Percentiles rank a stretch among this genome's conserved stretches.
These are phyloP conservation scores for Agonopterix heracliana DNA, from an alignment of 2,888 invertebrate species.

Conservation along the genomic window DNA sequence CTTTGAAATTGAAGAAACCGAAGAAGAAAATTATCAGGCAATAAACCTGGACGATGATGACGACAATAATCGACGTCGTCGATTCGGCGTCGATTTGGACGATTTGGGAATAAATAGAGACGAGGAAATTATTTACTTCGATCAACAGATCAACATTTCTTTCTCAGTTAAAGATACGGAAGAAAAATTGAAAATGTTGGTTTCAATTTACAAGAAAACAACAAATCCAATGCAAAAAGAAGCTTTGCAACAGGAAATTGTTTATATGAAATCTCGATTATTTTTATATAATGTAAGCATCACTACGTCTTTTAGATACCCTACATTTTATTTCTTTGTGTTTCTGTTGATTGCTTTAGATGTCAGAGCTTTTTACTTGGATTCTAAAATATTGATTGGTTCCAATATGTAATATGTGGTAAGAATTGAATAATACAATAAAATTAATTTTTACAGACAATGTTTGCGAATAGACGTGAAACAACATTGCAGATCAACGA, in stretches of 20 bases:
- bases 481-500: constrained; percentile 14
- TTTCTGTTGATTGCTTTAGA: no score
- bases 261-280: constrained; percentile 20
- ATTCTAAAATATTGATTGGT: no score
- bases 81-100: constrained; percentile 31
- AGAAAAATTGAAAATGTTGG: constrained; percentile 19
- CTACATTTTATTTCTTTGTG: no score
- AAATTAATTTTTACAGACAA: constrained; percentile 24
- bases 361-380: no score
- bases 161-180: constrained; percentile 29
- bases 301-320: not conserved
- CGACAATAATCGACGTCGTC: constrained; percentile 13
- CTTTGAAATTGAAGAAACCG: not conserved
- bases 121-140: constrained; percentile 10
- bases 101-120: constrained; percentile 24
- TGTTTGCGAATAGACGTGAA: constrained; percentile 21
- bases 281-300: constrained; percentile 38
- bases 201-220: constrained; percentile 14
- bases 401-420: no score
- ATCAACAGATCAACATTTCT: constrained; percentile 13
- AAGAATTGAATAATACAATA: no score
- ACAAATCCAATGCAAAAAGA: constrained; percentile 13
- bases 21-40: constrained; percentile 3
- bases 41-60: constrained; percentile 18
- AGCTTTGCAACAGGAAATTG: constrained; percentile 21